Evolutionary conservation across 2,797 vertebrate species (phyloP), one percentile per base, ranked within the genome.

Genomic region (Benthosema pterotum): DNA sequence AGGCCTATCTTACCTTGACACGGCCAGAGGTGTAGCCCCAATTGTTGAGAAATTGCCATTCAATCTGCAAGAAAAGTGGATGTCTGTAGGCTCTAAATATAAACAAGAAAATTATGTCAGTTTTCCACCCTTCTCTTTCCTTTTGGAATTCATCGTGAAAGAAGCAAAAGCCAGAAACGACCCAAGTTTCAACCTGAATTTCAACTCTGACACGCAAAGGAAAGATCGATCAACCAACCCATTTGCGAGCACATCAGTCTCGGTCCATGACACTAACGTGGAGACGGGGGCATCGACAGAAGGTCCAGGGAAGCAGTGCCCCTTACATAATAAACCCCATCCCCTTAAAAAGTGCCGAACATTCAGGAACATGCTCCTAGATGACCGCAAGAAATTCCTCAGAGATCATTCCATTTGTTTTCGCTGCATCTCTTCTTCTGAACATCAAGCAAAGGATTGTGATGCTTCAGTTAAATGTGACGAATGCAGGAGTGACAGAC

Each of bases 321-420:
- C 53, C 14, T 18, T 65, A 4, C 63, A 57, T 9, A 63, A 55
- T 12, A 55, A 63, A 28, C 61, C 52, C 8, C 42, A 55, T 25
- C 22, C 61, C 12, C 22, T 63, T 4, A 11, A 13, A 3, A 46
- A 16, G 18, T 63, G 51, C 15, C 18, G 22, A 25, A 22, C 52
- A 16, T 63, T 63, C 13, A 18, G 57, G 11, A 18, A 42, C 1
- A 63, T 43, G 55, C 11, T n/a, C 12, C 57, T 59, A 14, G 18
- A 22, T 4, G 43, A 59, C 11, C 22, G 52, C 2, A 63, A 32
- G 22, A n/a, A 42, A 12, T 55, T 46, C 25, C 42, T 63, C 7
- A 55, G 55, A 25, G 49, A 63, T 9, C 45, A 55, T 28, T 4
- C 17, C 11, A 55, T 63, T 17, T 54, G 61, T 17, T 60, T 22